phyloP scores from a whole-genome alignment of 2,797 vertebrate species.

The Linurgus olivaceus region DNA sequence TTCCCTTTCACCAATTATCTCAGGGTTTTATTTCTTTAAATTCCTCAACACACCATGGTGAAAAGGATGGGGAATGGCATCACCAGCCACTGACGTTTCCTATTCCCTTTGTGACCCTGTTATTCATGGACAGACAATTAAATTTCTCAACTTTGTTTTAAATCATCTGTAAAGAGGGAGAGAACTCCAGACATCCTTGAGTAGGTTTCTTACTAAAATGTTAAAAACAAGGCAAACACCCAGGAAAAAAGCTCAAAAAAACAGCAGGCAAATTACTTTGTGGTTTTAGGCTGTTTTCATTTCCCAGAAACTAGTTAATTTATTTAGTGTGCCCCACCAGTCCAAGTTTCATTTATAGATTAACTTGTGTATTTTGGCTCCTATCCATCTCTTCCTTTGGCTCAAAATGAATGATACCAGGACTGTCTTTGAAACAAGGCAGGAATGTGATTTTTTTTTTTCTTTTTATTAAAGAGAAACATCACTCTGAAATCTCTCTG shows the following conservation, averaged over 20 bases:
- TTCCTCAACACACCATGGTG: fast-evolving
- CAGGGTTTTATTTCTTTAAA: background rate
- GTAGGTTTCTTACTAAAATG: background rate
- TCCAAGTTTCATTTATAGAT: constrained; percentile 36
- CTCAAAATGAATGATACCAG: constrained; percentile 75
- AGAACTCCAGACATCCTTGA: background rate
- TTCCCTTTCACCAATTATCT: background rate
- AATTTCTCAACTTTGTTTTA: background rate
- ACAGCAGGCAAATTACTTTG: background rate
- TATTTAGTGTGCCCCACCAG: background rate
- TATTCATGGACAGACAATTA: background rate
- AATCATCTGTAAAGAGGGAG: background rate
- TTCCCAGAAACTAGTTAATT: constrained; percentile 35
- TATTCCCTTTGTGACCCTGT: background rate
- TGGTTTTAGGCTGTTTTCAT: background rate
- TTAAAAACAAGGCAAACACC: background rate
- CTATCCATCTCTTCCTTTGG: constrained; percentile 77
- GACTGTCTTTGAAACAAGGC: constrained; percentile 81
- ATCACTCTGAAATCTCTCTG: constrained; percentile 75
- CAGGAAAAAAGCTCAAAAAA: background rate
- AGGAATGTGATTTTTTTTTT: constrained; percentile 75
- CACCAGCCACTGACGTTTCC: background rate
- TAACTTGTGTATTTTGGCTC: constrained; percentile 74
- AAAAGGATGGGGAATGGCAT: background rate
- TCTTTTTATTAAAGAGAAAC: constrained; percentile 72